These are phyloP conservation scores for Liopterus haemorrhoidalis DNA, from an alignment of 2,888 invertebrate genomes.

Conservation along the genomic window DNA sequence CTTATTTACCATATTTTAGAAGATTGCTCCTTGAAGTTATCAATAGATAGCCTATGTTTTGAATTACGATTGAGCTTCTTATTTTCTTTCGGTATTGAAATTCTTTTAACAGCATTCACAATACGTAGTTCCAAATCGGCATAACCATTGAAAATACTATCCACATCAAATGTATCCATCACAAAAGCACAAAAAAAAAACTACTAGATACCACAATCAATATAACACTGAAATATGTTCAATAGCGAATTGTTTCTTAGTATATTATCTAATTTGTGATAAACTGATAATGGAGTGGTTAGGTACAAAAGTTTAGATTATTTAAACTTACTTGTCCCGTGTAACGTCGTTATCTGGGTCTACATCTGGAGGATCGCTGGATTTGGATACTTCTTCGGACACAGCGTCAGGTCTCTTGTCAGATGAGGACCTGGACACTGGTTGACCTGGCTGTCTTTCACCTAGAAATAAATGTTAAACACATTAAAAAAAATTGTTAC, in stretches of 20 bases:
- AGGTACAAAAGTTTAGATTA: not conserved
- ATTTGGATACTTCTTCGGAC: slow-evolving; percentile 38
- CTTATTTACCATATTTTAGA: too few relatives aligned
- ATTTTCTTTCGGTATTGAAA: too few relatives aligned
- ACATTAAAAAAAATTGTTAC: too few relatives aligned
- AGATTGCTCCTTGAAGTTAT: too few relatives aligned
- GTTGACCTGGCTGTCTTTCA: slow-evolving; percentile 43
- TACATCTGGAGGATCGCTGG: slow-evolving; percentile 19
- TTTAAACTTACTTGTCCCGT: slow-evolving; percentile 32
- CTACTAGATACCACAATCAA: not conserved
- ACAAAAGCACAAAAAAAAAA: too few relatives aligned
- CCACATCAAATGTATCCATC: slow-evolving; percentile 18
- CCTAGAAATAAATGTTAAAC: too few relatives aligned
- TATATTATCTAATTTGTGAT: not conserved
- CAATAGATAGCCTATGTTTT: too few relatives aligned
- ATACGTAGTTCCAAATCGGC: too few relatives aligned
- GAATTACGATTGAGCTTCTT: too few relatives aligned
- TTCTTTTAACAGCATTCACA: too few relatives aligned
- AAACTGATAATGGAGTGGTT: not conserved
- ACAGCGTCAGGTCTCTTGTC: slow-evolving; percentile 45
- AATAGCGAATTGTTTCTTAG: not conserved
- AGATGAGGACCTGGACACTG: slow-evolving; percentile 44
- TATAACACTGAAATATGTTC: not conserved
- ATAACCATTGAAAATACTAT: slow-evolving; percentile 9
- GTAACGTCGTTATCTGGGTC: slow-evolving; percentile 14